Conservation (phyloP, 2,797 vertebrate genomes). For the Telmatherina bonti region DNA sequence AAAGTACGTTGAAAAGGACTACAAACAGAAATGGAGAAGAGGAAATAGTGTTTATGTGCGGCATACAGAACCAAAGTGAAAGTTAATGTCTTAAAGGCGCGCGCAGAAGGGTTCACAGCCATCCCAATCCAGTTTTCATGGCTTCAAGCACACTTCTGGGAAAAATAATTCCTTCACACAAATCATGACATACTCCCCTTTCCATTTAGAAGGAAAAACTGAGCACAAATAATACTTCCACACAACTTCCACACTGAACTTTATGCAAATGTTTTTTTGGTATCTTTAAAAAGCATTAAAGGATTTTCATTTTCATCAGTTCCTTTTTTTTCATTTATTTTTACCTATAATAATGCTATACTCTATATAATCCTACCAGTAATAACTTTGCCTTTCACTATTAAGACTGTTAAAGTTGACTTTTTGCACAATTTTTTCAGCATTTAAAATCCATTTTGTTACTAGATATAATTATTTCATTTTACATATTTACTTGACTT, state of each 20-base stretch:
- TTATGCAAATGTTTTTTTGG: too few species aligned
- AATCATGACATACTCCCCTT: constrained; percentile 14
- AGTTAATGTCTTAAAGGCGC: constrained; percentile 14
- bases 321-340: too few species aligned
- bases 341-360: too few species aligned
- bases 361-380: too few species aligned
- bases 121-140: neutral
- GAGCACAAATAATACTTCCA: constrained; percentile 31
- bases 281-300: too few species aligned
- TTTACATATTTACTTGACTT: neutral
- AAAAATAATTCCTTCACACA: constrained; percentile 29
- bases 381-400: too few species aligned
- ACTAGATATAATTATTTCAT: neutral
- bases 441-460: too few species aligned
- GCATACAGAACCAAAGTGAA: constrained; percentile 10
- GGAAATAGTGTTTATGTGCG: constrained; percentile 18
- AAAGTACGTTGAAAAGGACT: neutral
- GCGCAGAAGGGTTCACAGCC: constrained; percentile 15
- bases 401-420: too few species aligned
- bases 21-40: neutral
- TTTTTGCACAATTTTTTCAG: too few species aligned
- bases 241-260: constrained; percentile 26
- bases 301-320: too few species aligned
- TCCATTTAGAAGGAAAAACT: constrained; percentile 5
- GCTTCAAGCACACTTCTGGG: neutral